Conservation (phyloP, 2,888 invertebrate genomes). For the Pardosa pseudoannulata region DNA sequence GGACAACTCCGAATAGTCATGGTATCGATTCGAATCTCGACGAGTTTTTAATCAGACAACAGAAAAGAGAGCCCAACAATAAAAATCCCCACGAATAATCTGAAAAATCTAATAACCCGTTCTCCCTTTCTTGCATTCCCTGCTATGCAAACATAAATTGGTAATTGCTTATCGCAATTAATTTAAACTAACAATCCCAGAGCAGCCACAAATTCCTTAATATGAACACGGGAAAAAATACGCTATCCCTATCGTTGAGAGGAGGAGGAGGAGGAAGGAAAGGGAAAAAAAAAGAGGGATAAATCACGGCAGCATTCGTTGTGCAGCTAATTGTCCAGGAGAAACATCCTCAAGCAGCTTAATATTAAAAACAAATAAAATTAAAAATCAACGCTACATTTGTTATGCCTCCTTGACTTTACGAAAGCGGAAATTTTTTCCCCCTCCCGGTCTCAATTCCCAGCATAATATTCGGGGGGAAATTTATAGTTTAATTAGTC, state of each 20-base stretch:
- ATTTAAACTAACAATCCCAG: constrained; percentile 71
- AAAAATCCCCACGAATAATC: constrained; percentile 61
- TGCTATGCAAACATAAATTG: constrained; percentile 59
- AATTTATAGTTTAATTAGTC: constrained; percentile 72
- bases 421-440: constrained; percentile 39
- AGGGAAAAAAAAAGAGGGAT: constrained; percentile 43
- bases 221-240: constrained; percentile 56
- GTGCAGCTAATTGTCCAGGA: constrained; percentile 61
- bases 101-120: constrained; percentile 31
- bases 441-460: constrained; percentile 33
- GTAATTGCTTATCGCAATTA: constrained; percentile 71
- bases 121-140: constrained; percentile 28
- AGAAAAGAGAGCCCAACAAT: constrained; percentile 50
- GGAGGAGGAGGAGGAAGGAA: constrained; percentile 2
- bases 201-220: constrained; percentile 70
- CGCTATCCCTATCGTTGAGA: constrained; percentile 19
- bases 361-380: constrained; percentile 72
- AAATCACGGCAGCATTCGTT: constrained; percentile 62
- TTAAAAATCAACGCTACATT: constrained; percentile 69
- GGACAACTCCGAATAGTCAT: no score
- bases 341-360: constrained; percentile 58
- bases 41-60: constrained; percentile 64
- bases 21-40: constrained; percentile 6
- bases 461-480: constrained; percentile 62
- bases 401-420: constrained; percentile 69